Percentiles rank a stretch among this genome's conserved stretches.
These are phyloP conservation scores for Gambusia yucatana DNA, from an alignment of 2,797 vertebrate genomes.

Conservation along the genomic window DNA sequence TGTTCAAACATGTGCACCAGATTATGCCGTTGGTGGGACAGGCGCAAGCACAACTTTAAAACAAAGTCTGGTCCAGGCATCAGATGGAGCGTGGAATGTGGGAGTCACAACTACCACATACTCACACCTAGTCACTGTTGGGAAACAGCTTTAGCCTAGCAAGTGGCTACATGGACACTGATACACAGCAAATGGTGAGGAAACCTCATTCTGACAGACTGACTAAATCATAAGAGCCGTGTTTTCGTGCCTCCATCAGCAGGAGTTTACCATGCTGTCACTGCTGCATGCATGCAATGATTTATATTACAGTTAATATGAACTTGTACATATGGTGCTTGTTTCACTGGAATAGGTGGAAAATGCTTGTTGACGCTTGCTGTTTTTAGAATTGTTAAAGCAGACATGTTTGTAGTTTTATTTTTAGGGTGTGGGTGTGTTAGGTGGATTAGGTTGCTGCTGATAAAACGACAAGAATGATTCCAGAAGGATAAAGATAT, in stretches of 20 bases:
- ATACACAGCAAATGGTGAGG: neutral
- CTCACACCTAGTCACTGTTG: neutral
- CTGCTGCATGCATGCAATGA: neutral
- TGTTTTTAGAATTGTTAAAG: neutral
- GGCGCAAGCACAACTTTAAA: neutral
- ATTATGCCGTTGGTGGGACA: neutral
- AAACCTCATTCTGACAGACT: neutral
- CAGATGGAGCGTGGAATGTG: neutral
- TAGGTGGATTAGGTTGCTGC: neutral
- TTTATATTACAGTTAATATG: conserved; percentile 1
- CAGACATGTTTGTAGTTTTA: neutral
- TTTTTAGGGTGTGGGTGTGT: no score
- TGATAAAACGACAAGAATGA: neutral
- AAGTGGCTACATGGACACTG: neutral
- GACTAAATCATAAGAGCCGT: neutral
- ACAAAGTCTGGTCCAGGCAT: neutral
- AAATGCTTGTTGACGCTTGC: neutral
- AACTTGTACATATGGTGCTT: neutral
- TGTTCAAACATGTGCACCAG: neutral
- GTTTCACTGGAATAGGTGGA: neutral
- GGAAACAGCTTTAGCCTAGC: neutral
- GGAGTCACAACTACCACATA: neutral
- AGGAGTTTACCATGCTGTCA: neutral
- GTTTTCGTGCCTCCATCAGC: neutral
- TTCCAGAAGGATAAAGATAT: neutral